Evolutionary conservation across 2,888 invertebrate genomes (phyloP).

Genomic region (Netelia melanura): DNA sequence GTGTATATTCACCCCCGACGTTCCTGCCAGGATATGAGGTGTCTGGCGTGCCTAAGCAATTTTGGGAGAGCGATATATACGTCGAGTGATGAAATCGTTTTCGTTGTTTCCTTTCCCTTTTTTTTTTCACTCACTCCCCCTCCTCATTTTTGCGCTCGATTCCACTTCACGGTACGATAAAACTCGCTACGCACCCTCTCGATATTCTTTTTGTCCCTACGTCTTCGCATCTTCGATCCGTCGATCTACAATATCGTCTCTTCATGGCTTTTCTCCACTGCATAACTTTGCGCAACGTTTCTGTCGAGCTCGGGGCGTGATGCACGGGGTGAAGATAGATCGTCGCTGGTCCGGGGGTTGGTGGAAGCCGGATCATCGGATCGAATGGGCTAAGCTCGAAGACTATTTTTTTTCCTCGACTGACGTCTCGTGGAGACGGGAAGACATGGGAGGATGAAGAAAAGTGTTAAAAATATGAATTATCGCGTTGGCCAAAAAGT

Average conservation of each 20-base stretch:
- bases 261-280: conserved; percentile 29
- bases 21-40: conserved; percentile 49
- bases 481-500: too few species aligned
- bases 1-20: conserved; percentile 25
- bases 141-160: conserved; percentile 52
- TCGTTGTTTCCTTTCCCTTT: conserved; percentile 37
- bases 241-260: conserved; percentile 41
- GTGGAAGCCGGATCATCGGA: too few species aligned
- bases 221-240: conserved; percentile 4
- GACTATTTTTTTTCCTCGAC: too few species aligned
- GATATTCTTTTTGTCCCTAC: conserved; percentile 17
- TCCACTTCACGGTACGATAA: conserved; percentile 58
- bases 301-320: not conserved
- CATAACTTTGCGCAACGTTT: conserved; percentile 3
- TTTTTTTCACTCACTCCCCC: not conserved
- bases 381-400: too few species aligned
- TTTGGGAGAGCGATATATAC: conserved; percentile 60
- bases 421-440: too few species aligned
- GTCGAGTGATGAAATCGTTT: conserved; percentile 64
- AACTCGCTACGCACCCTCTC: conserved; percentile 43
- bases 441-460: too few species aligned
- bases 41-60: conserved; percentile 65
- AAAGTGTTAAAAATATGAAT: too few species aligned
- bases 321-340: not conserved
- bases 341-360: too few species aligned